Evolutionary conservation across 2,888 invertebrate species (phyloP), one percentile per base, ranked within the genome.

Genomic region (Gastracanthus pulcherrimus): DNA sequence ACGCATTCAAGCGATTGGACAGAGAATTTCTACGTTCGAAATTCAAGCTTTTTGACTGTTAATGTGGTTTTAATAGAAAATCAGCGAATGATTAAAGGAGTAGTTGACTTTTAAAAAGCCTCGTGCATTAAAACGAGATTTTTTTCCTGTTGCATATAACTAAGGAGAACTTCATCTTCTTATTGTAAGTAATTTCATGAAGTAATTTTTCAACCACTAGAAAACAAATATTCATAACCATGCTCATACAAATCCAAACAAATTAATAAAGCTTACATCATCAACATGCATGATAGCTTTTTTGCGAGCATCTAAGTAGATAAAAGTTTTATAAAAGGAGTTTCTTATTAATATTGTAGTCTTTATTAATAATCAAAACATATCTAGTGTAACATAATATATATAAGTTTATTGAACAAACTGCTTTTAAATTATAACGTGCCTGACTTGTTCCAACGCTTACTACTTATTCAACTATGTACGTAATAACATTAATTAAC

Each of bases 111-210:
- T 51, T 4, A 38, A 66, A 34, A 31, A 34, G 7, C 23, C 19
- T 69, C 71, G 70, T 72, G 19, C 6, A 76, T 76, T 72, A 72
- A 77, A 76, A 36, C 58, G 48, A 75, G 48, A 80, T 58, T 70
- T 81, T n/a, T 81, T 81, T 81, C 81, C 58, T 76, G 76, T 83
- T 83, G 83, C 83, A 78, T 81, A 81, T 83, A 67, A 77, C 78
- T 78, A 81, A 78, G 81, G 83, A 81, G 76, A 83, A 62, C 76
- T 64, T n/a, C 78, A 62, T 60, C 78, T 83, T 76, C 29, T 76
- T 71, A 70, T 81, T 81, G 83, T 83, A 83, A 83, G 83, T 83
- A 83, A 83, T 48, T 72, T 62, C 19, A 78, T 58, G 55, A 67
- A 79, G 66, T 80, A 77, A 81, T 75, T 31, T 76, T 64, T 76